These are phyloP conservation scores for Montifringilla adamsi DNA, from an alignment of 2,113 vertebrate species.

Conservation along the genomic window DNA sequence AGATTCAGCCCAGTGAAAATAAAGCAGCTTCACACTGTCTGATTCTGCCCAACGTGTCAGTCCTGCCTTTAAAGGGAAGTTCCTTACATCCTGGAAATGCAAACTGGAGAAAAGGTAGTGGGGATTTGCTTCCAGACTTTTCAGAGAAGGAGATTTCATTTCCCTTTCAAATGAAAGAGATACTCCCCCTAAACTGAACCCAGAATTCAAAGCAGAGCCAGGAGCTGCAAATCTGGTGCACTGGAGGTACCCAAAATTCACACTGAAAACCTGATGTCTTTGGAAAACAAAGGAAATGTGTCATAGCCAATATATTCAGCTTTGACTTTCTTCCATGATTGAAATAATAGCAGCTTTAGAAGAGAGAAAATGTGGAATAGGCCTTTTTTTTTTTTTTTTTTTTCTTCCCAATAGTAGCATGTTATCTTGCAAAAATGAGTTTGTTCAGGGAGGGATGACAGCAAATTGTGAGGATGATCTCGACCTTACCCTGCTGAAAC, in stretches of 20 bases:
- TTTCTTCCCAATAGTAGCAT: neutral
- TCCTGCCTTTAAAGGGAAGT: neutral
- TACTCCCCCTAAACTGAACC: neutral
- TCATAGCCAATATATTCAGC: neutral
- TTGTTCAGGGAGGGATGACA: neutral
- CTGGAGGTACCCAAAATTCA: neutral
- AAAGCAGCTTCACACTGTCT: neutral
- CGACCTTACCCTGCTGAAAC: neutral
- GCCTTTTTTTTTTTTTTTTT: neutral
- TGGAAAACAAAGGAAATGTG: neutral
- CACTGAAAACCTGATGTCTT: neutral
- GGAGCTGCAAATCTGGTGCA: neutral
- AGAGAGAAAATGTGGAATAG: neutral
- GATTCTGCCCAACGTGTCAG: neutral
- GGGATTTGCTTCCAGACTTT: neutral
- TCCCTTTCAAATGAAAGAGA: neutral
- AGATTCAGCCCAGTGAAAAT: neutral
- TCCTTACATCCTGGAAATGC: neutral
- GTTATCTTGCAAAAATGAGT: neutral
- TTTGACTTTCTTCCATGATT: neutral
- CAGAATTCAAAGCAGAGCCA: neutral
- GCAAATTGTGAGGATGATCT: neutral
- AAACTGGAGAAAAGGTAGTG: neutral
- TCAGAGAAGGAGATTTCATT: neutral
- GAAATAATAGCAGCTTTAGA: neutral